phyloP scores from a whole-genome alignment of 2,888 invertebrate genomes.

The Agapostemon virescens region DNA sequence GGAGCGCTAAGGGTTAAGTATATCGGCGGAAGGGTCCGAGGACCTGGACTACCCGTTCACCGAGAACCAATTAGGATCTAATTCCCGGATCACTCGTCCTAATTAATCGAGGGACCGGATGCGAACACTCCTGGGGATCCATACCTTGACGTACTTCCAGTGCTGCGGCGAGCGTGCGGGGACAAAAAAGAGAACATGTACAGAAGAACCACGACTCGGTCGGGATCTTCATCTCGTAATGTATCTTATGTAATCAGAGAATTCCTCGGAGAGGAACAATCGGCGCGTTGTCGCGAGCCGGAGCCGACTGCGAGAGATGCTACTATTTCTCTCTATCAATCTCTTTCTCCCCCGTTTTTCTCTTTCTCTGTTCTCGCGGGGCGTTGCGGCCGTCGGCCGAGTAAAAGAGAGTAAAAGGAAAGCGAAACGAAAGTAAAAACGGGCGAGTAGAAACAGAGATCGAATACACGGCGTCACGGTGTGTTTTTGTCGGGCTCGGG shows the following conservation, averaged over 20 bases:
- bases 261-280: conserved; percentile 28
- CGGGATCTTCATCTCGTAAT: conserved; percentile 10
- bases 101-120: not conserved
- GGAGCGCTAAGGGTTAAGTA: too few species aligned
- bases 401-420: conserved; percentile 9
- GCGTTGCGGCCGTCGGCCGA: not conserved
- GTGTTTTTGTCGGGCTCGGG: conserved; percentile 22
- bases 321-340: not conserved
- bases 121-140: conserved; percentile 67
- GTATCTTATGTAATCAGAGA: conserved; percentile 18
- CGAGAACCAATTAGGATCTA: not conserved
- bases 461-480: conserved; percentile 14
- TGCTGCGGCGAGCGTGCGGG: conserved; percentile 84
- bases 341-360: not conserved
- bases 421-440: conserved; percentile 49
- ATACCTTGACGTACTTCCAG: conserved; percentile 91
- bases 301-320: not conserved
- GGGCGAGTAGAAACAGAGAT: conserved; percentile 30
- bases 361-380: not conserved
- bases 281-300: conserved; percentile 38
- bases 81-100: conserved; percentile 40
- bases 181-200: conserved; percentile 24
- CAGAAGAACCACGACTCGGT: conserved; percentile 9
- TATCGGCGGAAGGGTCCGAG: not conserved
- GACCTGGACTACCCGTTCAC: not conserved